Base-by-base conservation (phyloP, 2,888 invertebrate genomes). In the Craniophora ligustri region DNA sequence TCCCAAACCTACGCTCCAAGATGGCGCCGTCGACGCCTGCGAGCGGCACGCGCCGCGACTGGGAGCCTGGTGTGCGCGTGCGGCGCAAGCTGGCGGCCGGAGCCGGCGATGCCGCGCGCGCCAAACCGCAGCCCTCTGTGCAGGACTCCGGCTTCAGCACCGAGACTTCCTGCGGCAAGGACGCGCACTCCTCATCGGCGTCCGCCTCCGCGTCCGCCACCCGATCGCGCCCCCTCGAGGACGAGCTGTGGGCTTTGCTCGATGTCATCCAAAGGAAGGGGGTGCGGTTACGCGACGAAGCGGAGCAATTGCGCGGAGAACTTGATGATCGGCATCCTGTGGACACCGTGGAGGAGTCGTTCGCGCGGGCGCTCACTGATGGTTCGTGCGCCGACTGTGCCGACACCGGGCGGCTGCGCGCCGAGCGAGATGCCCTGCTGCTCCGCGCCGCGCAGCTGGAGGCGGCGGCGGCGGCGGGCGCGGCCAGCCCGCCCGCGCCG, bases 81-180 rank as follows among this genome's bases (percentile, higher is more conserved):
- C 95, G 97, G 50, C 90, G 96, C 49, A 95, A 96, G 79, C 87
- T 95, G 59, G 89, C 92, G 31, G 80, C 86, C 58, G 84, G 84
- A 58, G 79, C 82, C 26, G 80, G 92, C 72, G 85, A 90, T 94
- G 76, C 95, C 92, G 54, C 94, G 92, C 77, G 92, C 16, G 76
- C 91, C 60, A 93, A 96, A 94, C 92, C 95, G 91, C 84, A 96
- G 94, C 93, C 95, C 84, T 94, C 94, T 92, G 93, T 95, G 87
- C 92, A 96, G 78, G 98, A 98, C 91, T 97, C 97, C 40, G 98
- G 98, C 48, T 98, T 98, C 92, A 97, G 97, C 87, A 97, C 98
- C 58, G 98, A 98, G 90, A 97, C 97, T 44, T 97, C 97, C 46
- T 96, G 96, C 79, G 97, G 96, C 78, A 96, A 96, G 86, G 96